Conservation (phyloP, 1,140 invertebrate genomes). For the Aplysia californica region DNA sequence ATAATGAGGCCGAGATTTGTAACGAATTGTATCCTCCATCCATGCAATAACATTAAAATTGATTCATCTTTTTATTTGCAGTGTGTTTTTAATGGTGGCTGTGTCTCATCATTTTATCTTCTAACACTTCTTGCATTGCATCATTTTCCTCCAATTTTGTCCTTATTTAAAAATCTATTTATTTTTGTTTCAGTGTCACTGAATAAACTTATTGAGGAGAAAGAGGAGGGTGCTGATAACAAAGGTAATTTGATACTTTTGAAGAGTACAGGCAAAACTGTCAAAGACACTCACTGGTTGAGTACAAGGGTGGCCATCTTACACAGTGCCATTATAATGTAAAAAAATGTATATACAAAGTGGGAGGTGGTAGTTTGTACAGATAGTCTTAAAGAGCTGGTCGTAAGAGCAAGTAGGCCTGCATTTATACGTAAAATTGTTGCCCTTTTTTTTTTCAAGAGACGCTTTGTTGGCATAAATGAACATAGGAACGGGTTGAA, state of each 20-base stretch:
- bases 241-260: neutral
- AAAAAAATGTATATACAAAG: neutral
- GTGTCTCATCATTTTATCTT: neutral
- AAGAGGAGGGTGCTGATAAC: neutral
- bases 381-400: neutral
- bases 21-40: neutral
- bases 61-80: neutral
- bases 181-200: conserved; percentile 13
- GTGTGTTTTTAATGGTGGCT: neutral
- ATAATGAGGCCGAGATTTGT: too few relatives aligned
- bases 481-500: too few relatives aligned
- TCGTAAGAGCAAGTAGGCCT: too few relatives aligned
- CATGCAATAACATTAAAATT: neutral
- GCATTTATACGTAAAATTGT: too few relatives aligned
- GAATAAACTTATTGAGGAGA: neutral
- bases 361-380: neutral
- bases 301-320: neutral
- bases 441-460: too few relatives aligned
- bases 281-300: neutral
- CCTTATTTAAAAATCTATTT: neutral
- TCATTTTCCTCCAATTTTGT: neutral
- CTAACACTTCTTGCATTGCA: neutral
- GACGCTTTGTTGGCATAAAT: too few relatives aligned
- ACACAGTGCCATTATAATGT: neutral
- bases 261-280: neutral